Percentiles rank a stretch among this genome's conserved stretches.
These are phyloP conservation scores for Brachionus koreanus DNA, from an alignment of 1,140 invertebrate genomes.

Conservation along the genomic window DNA sequence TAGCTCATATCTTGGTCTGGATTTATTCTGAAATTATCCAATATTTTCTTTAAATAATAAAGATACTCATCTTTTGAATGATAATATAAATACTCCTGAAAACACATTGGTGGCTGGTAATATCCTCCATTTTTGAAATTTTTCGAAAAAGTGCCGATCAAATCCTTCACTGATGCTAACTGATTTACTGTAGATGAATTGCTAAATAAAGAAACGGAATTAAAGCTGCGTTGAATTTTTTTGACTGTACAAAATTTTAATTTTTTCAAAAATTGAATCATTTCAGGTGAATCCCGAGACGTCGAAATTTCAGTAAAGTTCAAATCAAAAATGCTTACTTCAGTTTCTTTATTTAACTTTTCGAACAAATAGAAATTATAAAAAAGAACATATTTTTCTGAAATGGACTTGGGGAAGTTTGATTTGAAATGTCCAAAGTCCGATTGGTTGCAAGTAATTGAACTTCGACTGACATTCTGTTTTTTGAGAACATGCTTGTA, in stretches of 20 bases:
- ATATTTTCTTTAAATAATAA: neutral
- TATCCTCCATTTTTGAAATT: neutral
- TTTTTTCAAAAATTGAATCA: neutral
- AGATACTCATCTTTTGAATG: neutral
- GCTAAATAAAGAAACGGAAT: neutral
- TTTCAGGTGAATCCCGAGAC: neutral
- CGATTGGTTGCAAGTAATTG: neutral
- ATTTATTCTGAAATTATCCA: neutral
- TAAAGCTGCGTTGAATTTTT: neutral
- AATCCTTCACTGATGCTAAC: neutral
- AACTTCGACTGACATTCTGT: neutral
- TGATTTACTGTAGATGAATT: neutral
- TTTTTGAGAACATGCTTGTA: slow-evolving; percentile 10
- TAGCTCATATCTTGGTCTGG: neutral
- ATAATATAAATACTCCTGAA: slow-evolving; percentile 29
- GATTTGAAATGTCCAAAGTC: neutral
- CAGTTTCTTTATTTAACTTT: neutral
- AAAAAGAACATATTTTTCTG: neutral
- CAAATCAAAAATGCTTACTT: neutral
- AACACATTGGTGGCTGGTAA: slow-evolving; percentile 3
- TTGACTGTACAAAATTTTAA: slow-evolving; percentile 27
- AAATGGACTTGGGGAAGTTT: neutral
- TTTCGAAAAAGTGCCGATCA: neutral
- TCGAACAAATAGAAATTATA: neutral
- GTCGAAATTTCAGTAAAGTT: neutral